A percentile compares a stretch with the other conserved stretches of the same genome.
Conservation (phyloP, 2,888 invertebrate species). For the Cephus runcator region DNA sequence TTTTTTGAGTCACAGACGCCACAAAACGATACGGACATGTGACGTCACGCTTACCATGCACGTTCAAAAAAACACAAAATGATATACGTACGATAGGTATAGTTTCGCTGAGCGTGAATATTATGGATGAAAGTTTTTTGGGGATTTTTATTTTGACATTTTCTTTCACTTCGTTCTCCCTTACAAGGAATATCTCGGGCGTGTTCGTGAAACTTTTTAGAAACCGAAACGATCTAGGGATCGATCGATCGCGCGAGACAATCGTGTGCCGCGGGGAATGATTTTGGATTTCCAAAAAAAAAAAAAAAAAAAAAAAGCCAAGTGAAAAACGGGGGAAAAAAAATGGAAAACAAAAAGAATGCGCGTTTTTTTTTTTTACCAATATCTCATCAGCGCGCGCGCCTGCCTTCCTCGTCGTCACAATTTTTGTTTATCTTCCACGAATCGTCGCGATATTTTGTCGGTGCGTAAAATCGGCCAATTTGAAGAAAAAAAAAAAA, state of each 20-base stretch:
- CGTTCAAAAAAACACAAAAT: background rate
- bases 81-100: background rate
- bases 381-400: constrained; percentile 31
- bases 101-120: background rate
- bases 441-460: background rate
- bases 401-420: constrained; percentile 11
- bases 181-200: background rate
- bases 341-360: constrained; percentile 4
- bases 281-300: constrained; percentile 20
- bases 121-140: background rate
- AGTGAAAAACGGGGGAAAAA: background rate
- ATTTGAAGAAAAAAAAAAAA: constrained; percentile 10
- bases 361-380: constrained; percentile 18
- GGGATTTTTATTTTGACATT: background rate
- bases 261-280: constrained; percentile 33
- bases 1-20: background rate
- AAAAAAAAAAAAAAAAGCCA: background rate
- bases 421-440: background rate
- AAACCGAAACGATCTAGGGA: background rate
- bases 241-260: background rate
- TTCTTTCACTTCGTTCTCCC: background rate
- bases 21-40: background rate
- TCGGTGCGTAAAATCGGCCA: background rate
- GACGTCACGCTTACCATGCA: background rate
- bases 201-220: background rate